These are phyloP conservation scores for Ophthalmolycus amberensis DNA, from an alignment of 2,113 vertebrate species.

Conservation along the genomic window DNA sequence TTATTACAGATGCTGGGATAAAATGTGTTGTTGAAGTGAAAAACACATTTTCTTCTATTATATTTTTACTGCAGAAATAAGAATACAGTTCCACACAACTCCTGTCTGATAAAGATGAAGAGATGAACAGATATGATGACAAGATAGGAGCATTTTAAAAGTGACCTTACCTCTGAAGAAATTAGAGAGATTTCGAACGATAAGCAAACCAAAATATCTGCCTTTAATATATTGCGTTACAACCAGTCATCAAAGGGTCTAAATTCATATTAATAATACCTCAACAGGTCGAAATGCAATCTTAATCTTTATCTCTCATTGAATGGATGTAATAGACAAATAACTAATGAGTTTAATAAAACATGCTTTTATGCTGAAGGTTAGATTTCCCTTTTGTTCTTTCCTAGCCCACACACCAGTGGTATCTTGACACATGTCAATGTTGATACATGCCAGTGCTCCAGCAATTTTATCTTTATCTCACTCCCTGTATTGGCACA, in stretches of 20 bases:
- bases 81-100: background rate
- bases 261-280: conserved; percentile 8
- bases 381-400: background rate
- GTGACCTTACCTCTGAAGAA: background rate
- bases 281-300: background rate
- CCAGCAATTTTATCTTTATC: background rate
- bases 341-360: background rate
- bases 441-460: background rate
- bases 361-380: background rate
- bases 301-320: background rate
- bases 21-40: too few species aligned
- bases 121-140: background rate
- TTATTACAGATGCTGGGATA: background rate
- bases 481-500: background rate
- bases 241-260: conserved; percentile 13
- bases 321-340: background rate
- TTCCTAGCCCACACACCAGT: background rate
- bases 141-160: background rate
- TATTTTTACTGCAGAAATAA: background rate
- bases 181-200: background rate
- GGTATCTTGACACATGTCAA: background rate
- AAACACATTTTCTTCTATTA: background rate
- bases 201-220: background rate
- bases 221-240: background rate
- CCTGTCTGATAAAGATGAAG: background rate